These are phyloP conservation scores for Drosophila kokeensis DNA, from an alignment of 2,888 invertebrate genomes.

Conservation along the genomic window DNA sequence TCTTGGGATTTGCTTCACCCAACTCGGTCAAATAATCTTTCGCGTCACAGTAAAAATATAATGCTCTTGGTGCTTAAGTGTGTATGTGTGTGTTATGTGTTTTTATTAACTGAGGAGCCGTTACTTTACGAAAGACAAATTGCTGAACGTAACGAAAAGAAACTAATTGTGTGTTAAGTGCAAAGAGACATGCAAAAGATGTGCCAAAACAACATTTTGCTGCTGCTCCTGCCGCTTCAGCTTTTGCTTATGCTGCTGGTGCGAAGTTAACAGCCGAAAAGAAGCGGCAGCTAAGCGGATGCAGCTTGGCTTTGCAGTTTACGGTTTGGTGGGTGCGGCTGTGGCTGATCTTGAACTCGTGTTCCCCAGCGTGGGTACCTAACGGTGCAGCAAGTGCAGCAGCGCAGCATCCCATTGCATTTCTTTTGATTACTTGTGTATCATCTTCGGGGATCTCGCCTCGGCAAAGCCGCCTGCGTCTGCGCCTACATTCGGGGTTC, in stretches of 20 bases:
- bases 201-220: slow-evolving; percentile 58
- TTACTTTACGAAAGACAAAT: slow-evolving; percentile 55
- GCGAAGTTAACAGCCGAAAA: slow-evolving; percentile 34
- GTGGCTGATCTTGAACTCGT: slow-evolving; percentile 70
- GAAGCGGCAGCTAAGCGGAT: slow-evolving; percentile 36
- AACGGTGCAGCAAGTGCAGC: slow-evolving; percentile 74
- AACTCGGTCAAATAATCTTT: slow-evolving; percentile 33
- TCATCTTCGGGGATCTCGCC: slow-evolving; percentile 72
- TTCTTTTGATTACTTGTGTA: slow-evolving; percentile 81
- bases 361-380: slow-evolving; percentile 50
- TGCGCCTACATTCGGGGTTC: slow-evolving; percentile 49
- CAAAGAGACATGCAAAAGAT: slow-evolving; percentile 62
- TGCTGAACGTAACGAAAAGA: slow-evolving; percentile 50
- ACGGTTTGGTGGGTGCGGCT: slow-evolving; percentile 66
- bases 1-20: slow-evolving; percentile 19
- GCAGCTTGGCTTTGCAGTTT: slow-evolving; percentile 22
- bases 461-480: slow-evolving; percentile 43
- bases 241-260: slow-evolving; percentile 13
- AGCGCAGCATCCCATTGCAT: slow-evolving; percentile 58
- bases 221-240: slow-evolving; percentile 13
- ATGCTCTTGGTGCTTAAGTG: slow-evolving; percentile 35
- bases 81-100: slow-evolving; percentile 45
- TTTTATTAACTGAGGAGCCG: slow-evolving; percentile 65
- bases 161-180: slow-evolving; percentile 66
- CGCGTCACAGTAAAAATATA: slow-evolving; percentile 40